phyloP scores from a whole-genome alignment of 2,888 invertebrate species.

The Pachycephus smyrnensis region DNA sequence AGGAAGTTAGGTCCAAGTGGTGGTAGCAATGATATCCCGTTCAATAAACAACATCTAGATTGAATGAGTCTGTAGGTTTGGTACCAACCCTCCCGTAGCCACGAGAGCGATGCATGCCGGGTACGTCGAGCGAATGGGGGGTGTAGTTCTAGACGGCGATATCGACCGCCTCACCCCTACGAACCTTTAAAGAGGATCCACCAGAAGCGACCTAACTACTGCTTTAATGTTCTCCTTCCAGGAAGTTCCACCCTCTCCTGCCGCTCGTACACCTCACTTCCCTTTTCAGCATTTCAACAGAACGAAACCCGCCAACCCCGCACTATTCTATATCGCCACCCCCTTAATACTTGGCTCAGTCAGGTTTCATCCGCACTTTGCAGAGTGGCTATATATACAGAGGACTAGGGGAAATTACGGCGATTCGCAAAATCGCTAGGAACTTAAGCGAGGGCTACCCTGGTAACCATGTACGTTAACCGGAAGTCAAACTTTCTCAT shows the following conservation, averaged over 20 bases:
- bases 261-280: background rate
- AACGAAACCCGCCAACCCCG: background rate
- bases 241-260: background rate
- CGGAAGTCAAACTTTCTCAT: background rate
- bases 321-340: background rate
- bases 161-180: constrained; percentile 40
- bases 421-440: background rate
- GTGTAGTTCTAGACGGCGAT: constrained; percentile 49
- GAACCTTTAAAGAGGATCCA: constrained; percentile 44
- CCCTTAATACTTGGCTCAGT: background rate
- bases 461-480: background rate
- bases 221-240: constrained; percentile 33
- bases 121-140: background rate
- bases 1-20: background rate
- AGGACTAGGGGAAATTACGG: background rate
- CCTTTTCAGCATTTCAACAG: background rate
- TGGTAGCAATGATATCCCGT: constrained; percentile 12
- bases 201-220: constrained; percentile 30
- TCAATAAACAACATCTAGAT: constrained; percentile 45
- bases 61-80: constrained; percentile 38
- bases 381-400: background rate
- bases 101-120: constrained; percentile 14
- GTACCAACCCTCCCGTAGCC: constrained; percentile 16
- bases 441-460: background rate
- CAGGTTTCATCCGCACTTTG: background rate